phyloP scores from a whole-genome alignment of 2,888 invertebrate species.

The Cryptosula pallasiana region DNA sequence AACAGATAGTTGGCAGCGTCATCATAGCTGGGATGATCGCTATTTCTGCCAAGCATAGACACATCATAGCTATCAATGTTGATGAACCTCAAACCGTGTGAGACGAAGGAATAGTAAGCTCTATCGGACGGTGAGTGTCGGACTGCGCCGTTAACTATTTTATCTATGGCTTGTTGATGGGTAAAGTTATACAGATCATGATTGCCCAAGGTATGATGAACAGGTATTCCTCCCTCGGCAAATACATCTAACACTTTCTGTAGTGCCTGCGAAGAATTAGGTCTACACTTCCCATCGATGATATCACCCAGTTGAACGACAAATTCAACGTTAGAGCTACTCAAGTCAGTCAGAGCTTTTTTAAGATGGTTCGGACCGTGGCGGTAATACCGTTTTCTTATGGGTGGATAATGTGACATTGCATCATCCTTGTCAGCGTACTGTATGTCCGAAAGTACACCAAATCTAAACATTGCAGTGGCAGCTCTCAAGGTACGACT shows the following conservation, averaged over 20 bases:
- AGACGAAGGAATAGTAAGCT: constrained; percentile 43
- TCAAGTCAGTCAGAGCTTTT: constrained; percentile 44
- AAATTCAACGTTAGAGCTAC: constrained; percentile 33
- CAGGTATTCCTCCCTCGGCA: constrained; percentile 30
- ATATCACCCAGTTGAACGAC: constrained; percentile 53
- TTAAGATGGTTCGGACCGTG: constrained; percentile 41
- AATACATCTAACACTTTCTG: constrained; percentile 38
- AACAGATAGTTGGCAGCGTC: constrained; percentile 35
- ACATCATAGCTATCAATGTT: constrained; percentile 51
- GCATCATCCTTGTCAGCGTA: constrained; percentile 52
- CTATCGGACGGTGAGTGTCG: constrained; percentile 26
- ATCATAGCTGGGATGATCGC: constrained; percentile 34
- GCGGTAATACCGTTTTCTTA: constrained; percentile 46
- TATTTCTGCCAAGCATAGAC: constrained; percentile 40
- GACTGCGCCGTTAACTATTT: constrained; percentile 19
- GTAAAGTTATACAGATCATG: constrained; percentile 54
- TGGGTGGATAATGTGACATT: constrained; percentile 38
- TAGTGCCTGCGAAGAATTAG: constrained; percentile 35
- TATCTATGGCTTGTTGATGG: constrained; percentile 34
- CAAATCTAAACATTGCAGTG: constrained; percentile 37
- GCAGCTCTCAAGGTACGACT: no score
- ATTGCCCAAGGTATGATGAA: constrained; percentile 49
- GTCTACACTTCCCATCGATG: constrained; percentile 48
- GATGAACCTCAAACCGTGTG: constrained; percentile 40
- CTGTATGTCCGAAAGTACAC: constrained; percentile 52